phyloP scores from a whole-genome alignment of 1,140 invertebrate species.

The Calephelis nemesis region DNA sequence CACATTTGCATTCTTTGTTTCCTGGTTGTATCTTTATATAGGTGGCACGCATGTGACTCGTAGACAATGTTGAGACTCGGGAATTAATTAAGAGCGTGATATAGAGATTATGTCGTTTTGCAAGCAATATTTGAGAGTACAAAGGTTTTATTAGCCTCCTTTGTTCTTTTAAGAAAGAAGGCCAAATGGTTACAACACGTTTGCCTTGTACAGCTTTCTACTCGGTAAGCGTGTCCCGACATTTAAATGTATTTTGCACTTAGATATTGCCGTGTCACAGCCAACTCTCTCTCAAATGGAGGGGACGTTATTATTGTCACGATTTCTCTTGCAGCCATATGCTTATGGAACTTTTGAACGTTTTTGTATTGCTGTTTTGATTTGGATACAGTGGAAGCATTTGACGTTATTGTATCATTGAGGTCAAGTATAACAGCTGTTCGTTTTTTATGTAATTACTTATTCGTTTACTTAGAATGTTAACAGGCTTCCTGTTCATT shows the following conservation, averaged over 20 bases:
- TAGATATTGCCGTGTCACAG: conserved; percentile 54
- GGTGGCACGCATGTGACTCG: conserved; percentile 31
- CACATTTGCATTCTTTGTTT: conserved; percentile 73
- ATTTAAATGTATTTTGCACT: conserved; percentile 76
- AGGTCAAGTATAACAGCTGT: conserved; percentile 65
- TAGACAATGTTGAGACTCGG: background rate
- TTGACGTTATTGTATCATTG: conserved; percentile 43
- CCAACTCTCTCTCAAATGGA: conserved; percentile 70
- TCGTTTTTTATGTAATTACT: conserved; percentile 26
- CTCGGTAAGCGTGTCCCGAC: conserved; percentile 72
- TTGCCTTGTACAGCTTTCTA: conserved; percentile 77
- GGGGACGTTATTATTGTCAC: conserved; percentile 64
- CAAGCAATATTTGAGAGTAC: conserved; percentile 48
- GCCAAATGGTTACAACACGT: conserved; percentile 69
- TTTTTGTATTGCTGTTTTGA: conserved; percentile 27
- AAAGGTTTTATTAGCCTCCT: conserved; percentile 60
- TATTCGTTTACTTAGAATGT: conserved; percentile 37
- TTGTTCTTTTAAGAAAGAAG: conserved; percentile 72
- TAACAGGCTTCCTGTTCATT: conserved; percentile 16
- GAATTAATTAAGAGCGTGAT: conserved; percentile 43
- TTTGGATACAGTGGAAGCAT: conserved; percentile 23
- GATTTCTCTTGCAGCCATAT: conserved; percentile 64
- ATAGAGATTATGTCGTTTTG: conserved; percentile 62
- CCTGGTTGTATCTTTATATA: conserved; percentile 59
- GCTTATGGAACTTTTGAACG: conserved; percentile 45